Conservation (phyloP, 92 coral and sea anemone species). For the Phenganax subtilis region DNA sequence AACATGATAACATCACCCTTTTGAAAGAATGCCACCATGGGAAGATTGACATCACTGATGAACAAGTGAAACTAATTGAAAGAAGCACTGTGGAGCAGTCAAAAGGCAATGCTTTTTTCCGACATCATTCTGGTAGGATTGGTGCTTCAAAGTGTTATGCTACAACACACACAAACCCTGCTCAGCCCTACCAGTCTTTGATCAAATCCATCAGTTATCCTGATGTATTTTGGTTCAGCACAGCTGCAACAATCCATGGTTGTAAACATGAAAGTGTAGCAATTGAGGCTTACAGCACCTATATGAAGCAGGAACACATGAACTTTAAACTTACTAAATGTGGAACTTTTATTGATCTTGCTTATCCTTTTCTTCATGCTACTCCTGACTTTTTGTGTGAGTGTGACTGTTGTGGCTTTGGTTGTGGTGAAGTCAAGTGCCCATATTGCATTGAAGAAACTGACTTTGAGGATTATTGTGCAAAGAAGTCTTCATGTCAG, state of each 20-base stretch:
- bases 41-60: conserved; percentile 12
- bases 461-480: conserved; percentile 43
- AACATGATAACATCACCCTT: conserved; percentile 46
- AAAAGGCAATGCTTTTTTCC: conserved; percentile 19
- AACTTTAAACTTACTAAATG: conserved; percentile 42
- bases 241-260: conserved; percentile 43
- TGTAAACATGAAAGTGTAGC: conserved; percentile 38
- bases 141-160: conserved; percentile 26
- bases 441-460: conserved; percentile 47
- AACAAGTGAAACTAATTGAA: conserved; percentile 41
- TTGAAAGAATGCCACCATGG: background rate
- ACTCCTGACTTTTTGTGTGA: conserved; percentile 48
- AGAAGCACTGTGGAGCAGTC: conserved; percentile 41
- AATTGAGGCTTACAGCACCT: conserved; percentile 22
- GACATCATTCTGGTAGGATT: conserved; percentile 57
- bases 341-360: conserved; percentile 38
- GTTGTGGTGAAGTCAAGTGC: conserved; percentile 56
- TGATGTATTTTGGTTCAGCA: background rate
- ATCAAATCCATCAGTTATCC: no score
- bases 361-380: conserved; percentile 42
- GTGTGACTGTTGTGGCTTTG: conserved; percentile 51
- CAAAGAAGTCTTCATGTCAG: conserved; percentile 38
- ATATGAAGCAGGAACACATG: conserved; percentile 30
- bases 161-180: no score
- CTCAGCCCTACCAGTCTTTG: no score